Conservation (phyloP, 1,140 invertebrate genomes). For the Bombus fervidus region DNA sequence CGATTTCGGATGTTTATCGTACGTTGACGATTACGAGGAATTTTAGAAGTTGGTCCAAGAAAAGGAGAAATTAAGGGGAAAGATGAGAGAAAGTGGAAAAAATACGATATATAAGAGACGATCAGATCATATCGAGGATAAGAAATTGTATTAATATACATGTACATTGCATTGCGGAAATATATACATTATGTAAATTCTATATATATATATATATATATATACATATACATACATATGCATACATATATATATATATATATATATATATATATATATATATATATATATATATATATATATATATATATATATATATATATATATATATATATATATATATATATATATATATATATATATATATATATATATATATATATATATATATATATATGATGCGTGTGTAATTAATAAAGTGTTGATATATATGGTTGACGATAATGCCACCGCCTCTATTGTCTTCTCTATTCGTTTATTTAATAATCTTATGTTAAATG, state of each 20-base stretch:
- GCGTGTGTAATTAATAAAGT: conserved; percentile 77
- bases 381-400: conserved; percentile 71
- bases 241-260: conserved; percentile 69
- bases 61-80: conserved; percentile 8
- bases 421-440: conserved; percentile 74
- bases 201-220: conserved; percentile 75
- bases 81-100: neutral
- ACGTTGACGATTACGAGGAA: conserved; percentile 31
- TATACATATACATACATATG: too few relatives aligned
- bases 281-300: too few relatives aligned
- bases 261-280: too few relatives aligned
- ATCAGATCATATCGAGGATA: conserved; percentile 63
- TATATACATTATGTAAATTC: conserved; percentile 70
- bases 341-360: too few relatives aligned
- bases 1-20: conserved; percentile 21
- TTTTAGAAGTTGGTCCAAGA: neutral
- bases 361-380: too few relatives aligned
- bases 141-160: conserved; percentile 69
- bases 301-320: too few relatives aligned
- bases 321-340: conserved; percentile 74
- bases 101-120: conserved; percentile 45
- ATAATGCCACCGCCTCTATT: conserved; percentile 37
- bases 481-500: neutral
- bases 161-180: conserved; percentile 69
- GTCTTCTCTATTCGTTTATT: conserved; percentile 2